phyloP scores from a whole-genome alignment of 2,888 invertebrate species.

The Muscina levida region DNA sequence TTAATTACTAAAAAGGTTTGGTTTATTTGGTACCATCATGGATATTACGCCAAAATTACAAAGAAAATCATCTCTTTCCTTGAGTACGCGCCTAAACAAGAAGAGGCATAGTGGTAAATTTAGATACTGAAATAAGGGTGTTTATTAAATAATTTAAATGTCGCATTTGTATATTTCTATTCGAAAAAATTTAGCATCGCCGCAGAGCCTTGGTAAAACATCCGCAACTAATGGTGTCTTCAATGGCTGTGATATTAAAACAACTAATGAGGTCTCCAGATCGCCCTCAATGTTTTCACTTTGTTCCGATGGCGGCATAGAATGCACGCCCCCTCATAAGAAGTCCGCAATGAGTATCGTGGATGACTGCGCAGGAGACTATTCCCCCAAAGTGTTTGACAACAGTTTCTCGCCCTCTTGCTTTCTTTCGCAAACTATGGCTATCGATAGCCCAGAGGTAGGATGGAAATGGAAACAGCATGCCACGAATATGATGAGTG shows the following conservation, averaged over 20 bases:
- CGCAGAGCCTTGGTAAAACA: conserved; percentile 67
- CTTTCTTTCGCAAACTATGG: conserved; percentile 74
- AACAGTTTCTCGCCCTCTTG: conserved; percentile 73
- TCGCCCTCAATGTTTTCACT: conserved; percentile 62
- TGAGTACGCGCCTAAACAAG: conserved; percentile 71
- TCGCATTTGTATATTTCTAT: too few species aligned
- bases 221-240: neutral
- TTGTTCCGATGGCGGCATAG: conserved; percentile 67
- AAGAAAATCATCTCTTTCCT: conserved; percentile 72
- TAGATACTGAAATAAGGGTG: conserved; percentile 9
- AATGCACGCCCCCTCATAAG: conserved; percentile 74
- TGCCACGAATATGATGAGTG: neutral
- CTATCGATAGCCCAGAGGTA: conserved; percentile 76
- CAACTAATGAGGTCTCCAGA: conserved; percentile 45
- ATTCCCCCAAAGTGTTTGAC: conserved; percentile 72
- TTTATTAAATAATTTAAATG: conserved; percentile 7
- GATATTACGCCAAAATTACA: conserved; percentile 70
- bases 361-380: conserved; percentile 73
- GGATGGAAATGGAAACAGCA: conserved; percentile 75
- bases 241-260: neutral
- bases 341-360: conserved; percentile 68
- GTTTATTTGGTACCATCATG: too few species aligned
- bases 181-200: conserved; percentile 72
- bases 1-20: neutral
- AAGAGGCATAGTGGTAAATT: conserved; percentile 73